Conservation (phyloP, 2,113 vertebrate genomes). For the Neodon shergylaensis region DNA sequence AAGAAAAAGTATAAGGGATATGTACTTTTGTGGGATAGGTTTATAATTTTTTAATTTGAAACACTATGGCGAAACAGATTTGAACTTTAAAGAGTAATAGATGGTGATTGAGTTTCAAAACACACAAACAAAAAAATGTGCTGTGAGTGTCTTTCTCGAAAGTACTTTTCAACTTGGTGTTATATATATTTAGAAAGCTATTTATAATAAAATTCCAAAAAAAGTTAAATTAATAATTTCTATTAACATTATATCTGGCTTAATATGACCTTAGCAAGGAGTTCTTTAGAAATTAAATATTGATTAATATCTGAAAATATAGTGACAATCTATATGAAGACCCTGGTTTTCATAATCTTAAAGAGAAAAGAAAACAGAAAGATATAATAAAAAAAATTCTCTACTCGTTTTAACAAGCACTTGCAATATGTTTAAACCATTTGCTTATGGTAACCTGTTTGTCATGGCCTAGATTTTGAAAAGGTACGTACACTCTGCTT, state of each 20-base stretch:
- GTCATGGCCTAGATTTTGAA: background rate
- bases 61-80: background rate
- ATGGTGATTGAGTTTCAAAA: background rate
- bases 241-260: background rate
- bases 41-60: background rate
- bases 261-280: background rate
- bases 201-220: background rate
- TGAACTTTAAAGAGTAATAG: background rate
- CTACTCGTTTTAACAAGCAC: background rate
- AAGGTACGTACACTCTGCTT: background rate
- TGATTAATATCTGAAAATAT: background rate
- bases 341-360: background rate
- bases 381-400: background rate
- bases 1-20: background rate
- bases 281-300: background rate
- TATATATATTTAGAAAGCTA: background rate
- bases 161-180: background rate
- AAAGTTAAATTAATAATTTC: background rate
- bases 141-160: background rate
- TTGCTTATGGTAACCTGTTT: background rate
- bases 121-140: background rate
- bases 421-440: background rate
- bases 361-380: background rate
- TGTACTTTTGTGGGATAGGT: no score
- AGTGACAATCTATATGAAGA: background rate